Evolutionary conservation across 2,113 vertebrate species (phyloP).

Genomic region (Chinchilla lanigera): DNA sequence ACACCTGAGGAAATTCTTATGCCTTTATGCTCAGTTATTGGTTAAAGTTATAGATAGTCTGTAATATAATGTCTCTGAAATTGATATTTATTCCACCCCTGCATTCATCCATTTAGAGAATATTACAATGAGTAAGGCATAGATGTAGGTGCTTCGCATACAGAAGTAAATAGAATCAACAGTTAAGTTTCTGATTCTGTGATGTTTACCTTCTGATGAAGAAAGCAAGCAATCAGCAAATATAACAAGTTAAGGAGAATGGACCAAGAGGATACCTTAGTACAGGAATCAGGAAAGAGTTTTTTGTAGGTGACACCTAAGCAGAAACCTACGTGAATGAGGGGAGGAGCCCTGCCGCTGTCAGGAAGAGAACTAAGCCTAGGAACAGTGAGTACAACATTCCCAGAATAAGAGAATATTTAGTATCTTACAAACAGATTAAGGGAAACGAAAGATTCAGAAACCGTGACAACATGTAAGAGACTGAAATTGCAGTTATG

Average conservation of each 20-base stretch:
- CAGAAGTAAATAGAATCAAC: not conserved
- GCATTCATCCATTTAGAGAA: not conserved
- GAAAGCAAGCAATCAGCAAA: not conserved
- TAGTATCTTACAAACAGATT: not conserved
- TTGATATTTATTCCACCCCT: conserved; percentile 40
- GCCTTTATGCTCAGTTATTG: conserved; percentile 37
- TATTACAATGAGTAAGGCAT: not conserved
- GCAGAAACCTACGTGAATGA: not conserved
- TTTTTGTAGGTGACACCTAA: not conserved
- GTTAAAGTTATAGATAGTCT: not conserved
- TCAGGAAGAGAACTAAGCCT: not conserved
- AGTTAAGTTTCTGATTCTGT: not conserved
- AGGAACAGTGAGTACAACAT: not conserved
- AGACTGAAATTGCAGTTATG: not conserved
- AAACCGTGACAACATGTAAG: not conserved
- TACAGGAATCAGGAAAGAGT: not conserved
- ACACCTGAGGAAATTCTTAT: conserved; percentile 41
- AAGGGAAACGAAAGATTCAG: not conserved
- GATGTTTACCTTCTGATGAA: not conserved
- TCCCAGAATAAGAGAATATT: not conserved
- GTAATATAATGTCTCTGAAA: not conserved
- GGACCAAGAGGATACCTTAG: not conserved
- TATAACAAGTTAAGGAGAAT: not conserved
- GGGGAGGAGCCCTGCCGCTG: not conserved
- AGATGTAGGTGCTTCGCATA: not conserved